phyloP scores from a whole-genome alignment of 1,140 invertebrate species.

The Gonioctena quinquepunctata region DNA sequence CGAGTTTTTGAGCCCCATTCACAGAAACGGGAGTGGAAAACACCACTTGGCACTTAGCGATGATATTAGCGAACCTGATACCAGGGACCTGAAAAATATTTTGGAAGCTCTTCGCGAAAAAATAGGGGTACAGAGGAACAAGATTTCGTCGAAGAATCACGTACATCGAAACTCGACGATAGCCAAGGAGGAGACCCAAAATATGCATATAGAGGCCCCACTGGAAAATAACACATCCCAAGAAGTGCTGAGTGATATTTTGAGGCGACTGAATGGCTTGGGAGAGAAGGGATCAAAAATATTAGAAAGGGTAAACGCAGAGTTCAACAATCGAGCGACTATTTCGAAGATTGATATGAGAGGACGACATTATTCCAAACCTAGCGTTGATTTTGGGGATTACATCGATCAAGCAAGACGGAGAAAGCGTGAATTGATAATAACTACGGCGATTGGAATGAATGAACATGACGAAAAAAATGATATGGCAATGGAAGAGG shows the following conservation, averaged over 20 bases:
- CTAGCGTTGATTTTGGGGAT: constrained; percentile 41
- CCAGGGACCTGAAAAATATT: constrained; percentile 55
- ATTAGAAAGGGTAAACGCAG: constrained; percentile 57
- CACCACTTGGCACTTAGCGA: constrained; percentile 35
- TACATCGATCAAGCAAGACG: constrained; percentile 43
- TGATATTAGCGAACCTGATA: constrained; percentile 52
- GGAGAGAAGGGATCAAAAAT: constrained; percentile 61
- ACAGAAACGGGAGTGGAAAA: constrained; percentile 34
- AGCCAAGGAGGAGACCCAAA: constrained; percentile 40
- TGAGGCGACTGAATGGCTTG: constrained; percentile 60
- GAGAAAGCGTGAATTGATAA: constrained; percentile 51
- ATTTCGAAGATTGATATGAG: constrained; percentile 31
- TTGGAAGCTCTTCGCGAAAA: constrained; percentile 40
- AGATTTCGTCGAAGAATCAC: constrained; percentile 25
- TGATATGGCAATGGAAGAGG: constrained; percentile 66
- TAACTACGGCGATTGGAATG: constrained; percentile 56
- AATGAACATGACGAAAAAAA: constrained; percentile 64
- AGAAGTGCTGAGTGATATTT: constrained; percentile 64
- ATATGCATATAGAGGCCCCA: constrained; percentile 41
- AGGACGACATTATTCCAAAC: constrained; percentile 48
- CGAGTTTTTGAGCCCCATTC: constrained; percentile 50
- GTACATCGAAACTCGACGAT: constrained; percentile 49
- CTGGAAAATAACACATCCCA: constrained; percentile 53
- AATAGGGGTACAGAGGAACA: constrained; percentile 22
- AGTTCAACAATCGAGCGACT: constrained; percentile 42